These are phyloP conservation scores for Scaptomyza hsui DNA, from an alignment of 1,140 invertebrate genomes.

Conservation along the genomic window DNA sequence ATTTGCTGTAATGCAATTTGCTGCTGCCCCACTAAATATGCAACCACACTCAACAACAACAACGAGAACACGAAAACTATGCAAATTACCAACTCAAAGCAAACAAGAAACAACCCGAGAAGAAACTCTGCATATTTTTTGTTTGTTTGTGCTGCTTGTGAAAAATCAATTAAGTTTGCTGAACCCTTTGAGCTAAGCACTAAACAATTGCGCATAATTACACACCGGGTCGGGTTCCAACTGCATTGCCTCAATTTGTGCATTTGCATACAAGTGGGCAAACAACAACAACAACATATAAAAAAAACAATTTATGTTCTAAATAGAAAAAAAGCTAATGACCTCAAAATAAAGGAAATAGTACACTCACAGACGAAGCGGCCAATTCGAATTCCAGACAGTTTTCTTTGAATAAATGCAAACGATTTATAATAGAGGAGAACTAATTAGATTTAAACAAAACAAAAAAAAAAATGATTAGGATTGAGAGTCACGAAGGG, in stretches of 20 bases:
- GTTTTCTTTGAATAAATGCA: slow-evolving; percentile 39
- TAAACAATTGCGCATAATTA: slow-evolving; percentile 82
- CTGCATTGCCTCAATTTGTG: slow-evolving; percentile 75
- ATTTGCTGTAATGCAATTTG: slow-evolving; percentile 65
- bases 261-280: slow-evolving; percentile 60
- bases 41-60: slow-evolving; percentile 28
- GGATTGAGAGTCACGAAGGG: neutral
- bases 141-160: slow-evolving; percentile 15
- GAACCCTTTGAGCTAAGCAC: slow-evolving; percentile 70
- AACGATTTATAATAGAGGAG: slow-evolving; percentile 9
- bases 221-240: slow-evolving; percentile 23
- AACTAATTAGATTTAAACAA: neutral
- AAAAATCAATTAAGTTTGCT: slow-evolving; percentile 77
- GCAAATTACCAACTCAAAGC: slow-evolving; percentile 56
- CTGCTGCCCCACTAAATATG: slow-evolving; percentile 57
- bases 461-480: neutral
- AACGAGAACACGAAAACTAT: slow-evolving; percentile 52
- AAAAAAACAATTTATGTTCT: slow-evolving; percentile 67
- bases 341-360: slow-evolving; percentile 61
- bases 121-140: slow-evolving; percentile 6
- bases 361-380: slow-evolving; percentile 1
- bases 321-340: slow-evolving; percentile 67
- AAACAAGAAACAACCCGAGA: slow-evolving; percentile 10
- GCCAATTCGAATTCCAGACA: slow-evolving; percentile 10
- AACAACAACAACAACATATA: slow-evolving; percentile 34